Evolutionary conservation across 2,797 vertebrate species (phyloP).

Genomic region (Anguilla pacifica): DNA sequence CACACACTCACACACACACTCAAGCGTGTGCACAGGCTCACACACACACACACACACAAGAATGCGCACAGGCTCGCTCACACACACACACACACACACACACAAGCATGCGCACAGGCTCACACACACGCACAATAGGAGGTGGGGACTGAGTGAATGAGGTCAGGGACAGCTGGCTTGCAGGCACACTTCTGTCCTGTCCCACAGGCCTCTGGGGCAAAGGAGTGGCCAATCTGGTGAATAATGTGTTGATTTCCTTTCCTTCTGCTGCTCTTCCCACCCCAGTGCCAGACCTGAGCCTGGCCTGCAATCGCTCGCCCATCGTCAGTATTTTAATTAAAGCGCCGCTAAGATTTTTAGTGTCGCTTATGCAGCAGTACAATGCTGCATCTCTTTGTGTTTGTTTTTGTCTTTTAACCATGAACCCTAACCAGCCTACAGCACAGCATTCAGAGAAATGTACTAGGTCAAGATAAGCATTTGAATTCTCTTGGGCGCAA

Average conservation of each 20-base stretch:
- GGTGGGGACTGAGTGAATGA: background rate
- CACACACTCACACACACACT: background rate
- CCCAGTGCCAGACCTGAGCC: background rate
- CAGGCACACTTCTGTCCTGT: background rate
- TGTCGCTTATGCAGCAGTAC: background rate
- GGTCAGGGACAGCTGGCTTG: constrained; percentile 16
- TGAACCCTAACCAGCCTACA: background rate
- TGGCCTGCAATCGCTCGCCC: background rate
- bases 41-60: background rate
- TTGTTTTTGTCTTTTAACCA: background rate
- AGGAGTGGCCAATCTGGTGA: constrained; percentile 6
- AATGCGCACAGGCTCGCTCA: too few relatives aligned
- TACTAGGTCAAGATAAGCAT: background rate
- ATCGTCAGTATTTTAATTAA: background rate
- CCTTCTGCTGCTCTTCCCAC: background rate
- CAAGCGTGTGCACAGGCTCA: background rate
- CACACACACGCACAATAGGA: background rate
- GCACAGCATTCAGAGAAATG: background rate
- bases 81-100: background rate
- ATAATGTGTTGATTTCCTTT: background rate
- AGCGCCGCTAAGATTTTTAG: background rate
- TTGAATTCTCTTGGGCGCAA: background rate
- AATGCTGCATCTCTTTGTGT: background rate
- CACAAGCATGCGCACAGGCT: background rate
- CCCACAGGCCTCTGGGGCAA: background rate